Evolutionary conservation across 2,888 invertebrate species (phyloP), one percentile per base, ranked within the genome.

Genomic region (Gnatocerus cornutus): DNA sequence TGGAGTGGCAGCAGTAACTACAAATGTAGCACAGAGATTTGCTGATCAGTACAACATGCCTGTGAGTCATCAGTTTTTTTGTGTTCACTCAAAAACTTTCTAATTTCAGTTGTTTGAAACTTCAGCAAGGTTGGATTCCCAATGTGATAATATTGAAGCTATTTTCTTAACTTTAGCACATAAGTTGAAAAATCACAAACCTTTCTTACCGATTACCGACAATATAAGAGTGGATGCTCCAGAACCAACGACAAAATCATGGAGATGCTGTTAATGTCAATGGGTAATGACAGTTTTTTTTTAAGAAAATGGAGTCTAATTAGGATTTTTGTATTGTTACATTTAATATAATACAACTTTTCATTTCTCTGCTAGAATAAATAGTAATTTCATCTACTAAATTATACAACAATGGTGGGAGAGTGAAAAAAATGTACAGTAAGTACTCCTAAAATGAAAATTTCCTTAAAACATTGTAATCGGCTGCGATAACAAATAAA

Each of bases 121-220:
- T 6, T 94, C 94, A 0, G 94, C 94, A 0, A 89, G 91, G 69
- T 87, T 92, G 74, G 93, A 93, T 79, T 88, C 89, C 0, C 90
- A 91, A 77, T 90, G 90, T 72, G 89, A 93, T 84, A 93, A 91
- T 80, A 92, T 95, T 43, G 93, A 93, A 79, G 90, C 93, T 0
- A 94, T 95, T 77, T 94, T 95, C 84, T 87, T 94, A 88, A 94
- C 94, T 0, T 83, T 95, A 48, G 93, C 93, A 0, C 93, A 93
- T 84, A 94, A 94, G 81, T 85, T 95, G 71, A 90, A 89, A 79
- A 88, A 87, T 75, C 86, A 87, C 56, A 90, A 88, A 79, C 88
- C 88, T 6, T 89, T 90, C 68, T 59, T 79, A 50, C 73, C 75
- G n/a, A 10, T 55, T 7, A 29, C 58, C 13, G 41, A 45, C 39